These are phyloP conservation scores for Microctonus brassicae DNA, from an alignment of 2,888 invertebrate species.

Conservation along the genomic window DNA sequence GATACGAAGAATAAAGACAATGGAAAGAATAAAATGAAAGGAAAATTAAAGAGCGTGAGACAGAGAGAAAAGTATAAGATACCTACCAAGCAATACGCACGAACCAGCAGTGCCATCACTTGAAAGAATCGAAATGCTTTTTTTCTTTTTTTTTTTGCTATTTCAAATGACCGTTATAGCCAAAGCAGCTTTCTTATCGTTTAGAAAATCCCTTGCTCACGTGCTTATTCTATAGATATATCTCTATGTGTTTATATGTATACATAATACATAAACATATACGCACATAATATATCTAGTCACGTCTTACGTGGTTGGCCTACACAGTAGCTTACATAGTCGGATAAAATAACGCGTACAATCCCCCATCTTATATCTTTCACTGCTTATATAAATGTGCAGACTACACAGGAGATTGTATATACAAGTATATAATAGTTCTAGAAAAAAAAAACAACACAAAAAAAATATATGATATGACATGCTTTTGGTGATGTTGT, in stretches of 20 bases:
- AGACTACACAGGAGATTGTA: not conserved
- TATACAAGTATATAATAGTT: too few species aligned
- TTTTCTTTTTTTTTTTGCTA: not conserved
- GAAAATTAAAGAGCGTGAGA: not conserved
- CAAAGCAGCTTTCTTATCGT: constrained; percentile 38
- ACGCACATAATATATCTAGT: not conserved
- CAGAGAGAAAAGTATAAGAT: not conserved
- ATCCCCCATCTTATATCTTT: constrained; percentile 7
- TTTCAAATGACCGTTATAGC: constrained; percentile 38
- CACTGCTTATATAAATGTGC: not conserved
- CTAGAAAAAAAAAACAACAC: too few species aligned
- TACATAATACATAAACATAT: too few species aligned
- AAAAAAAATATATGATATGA: too few species aligned
- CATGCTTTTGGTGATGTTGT: too few species aligned
- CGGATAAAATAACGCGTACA: constrained; percentile 11
- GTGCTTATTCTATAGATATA: not conserved
- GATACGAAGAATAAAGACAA: not conserved
- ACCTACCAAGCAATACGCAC: constrained; percentile 9
- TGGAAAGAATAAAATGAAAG: not conserved
- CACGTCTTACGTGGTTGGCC: constrained; percentile 15
- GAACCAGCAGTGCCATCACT: not conserved
- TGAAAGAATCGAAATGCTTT: constrained; percentile 15
- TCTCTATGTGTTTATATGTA: not conserved
- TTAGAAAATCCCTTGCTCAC: constrained; percentile 31
- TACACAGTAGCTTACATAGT: constrained; percentile 12